phyloP scores from a whole-genome alignment of 2,113 vertebrate species.

The Amphilophus citrinellus region DNA sequence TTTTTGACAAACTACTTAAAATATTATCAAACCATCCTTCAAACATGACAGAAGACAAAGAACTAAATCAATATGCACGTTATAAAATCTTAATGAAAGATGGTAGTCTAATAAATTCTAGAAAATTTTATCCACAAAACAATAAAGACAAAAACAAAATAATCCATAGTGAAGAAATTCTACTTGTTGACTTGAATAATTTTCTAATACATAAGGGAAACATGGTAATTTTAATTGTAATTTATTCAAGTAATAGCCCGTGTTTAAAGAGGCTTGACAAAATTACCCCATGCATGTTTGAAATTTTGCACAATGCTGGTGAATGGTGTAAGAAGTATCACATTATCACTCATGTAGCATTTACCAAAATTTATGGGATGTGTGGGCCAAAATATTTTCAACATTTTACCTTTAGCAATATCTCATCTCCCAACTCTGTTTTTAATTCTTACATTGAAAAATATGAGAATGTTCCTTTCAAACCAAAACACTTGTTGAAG shows the following conservation, averaged over 20 bases:
- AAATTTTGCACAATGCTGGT: fast-evolving
- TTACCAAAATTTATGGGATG: not conserved
- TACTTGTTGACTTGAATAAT: fast-evolving
- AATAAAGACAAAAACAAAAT: no score
- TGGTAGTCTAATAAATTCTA: fast-evolving
- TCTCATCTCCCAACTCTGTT: not conserved
- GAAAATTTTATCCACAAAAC: not conserved
- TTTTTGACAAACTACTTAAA: not conserved
- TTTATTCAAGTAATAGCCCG: not conserved
- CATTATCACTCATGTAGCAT: not conserved
- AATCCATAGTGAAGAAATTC: not conserved
- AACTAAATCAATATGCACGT: not conserved
- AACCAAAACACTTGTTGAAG: not conserved
- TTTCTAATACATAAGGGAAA: not conserved
- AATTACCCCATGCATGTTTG: not conserved
- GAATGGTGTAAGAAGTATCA: not conserved
- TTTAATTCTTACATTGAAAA: not conserved
- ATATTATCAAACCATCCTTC: not conserved
- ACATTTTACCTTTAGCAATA: not conserved
- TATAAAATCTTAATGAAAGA: not conserved
- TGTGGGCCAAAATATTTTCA: not conserved
- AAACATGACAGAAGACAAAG: no score
- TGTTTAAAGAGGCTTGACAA: not conserved
- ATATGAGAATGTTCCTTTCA: not conserved
- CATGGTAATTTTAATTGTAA: not conserved